phyloP scores from a whole-genome alignment of 1,140 invertebrate genomes.

The Ganaspis sp. region DNA sequence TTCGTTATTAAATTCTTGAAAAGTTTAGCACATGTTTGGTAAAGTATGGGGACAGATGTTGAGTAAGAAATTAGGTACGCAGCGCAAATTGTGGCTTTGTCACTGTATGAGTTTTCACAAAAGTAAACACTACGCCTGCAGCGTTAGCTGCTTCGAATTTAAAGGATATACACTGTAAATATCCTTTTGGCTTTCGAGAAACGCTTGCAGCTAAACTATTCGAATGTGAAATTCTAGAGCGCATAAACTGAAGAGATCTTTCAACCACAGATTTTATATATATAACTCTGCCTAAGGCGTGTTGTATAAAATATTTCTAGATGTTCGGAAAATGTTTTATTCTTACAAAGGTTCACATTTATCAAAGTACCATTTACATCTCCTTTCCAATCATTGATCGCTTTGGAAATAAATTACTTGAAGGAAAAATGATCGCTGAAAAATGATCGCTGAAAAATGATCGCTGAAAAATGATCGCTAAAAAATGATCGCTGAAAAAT shows the following conservation, averaged over 20 bases:
- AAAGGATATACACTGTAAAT: slow-evolving; percentile 21
- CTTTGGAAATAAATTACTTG: too few species aligned
- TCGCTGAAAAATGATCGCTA: too few species aligned
- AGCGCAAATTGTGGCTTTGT: background rate
- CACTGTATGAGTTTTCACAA: background rate
- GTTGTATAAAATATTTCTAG: background rate
- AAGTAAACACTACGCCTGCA: background rate
- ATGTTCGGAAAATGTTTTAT: background rate
- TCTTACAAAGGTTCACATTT: background rate
- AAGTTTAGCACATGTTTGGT: background rate
- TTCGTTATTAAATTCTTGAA: background rate
- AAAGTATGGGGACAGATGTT: background rate
- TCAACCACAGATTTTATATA: slow-evolving; percentile 10
- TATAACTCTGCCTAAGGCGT: background rate
- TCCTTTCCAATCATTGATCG: too few species aligned
- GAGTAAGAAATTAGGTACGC: background rate
- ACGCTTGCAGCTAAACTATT: slow-evolving; percentile 15
- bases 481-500: too few species aligned
- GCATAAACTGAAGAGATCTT: slow-evolving; percentile 18
- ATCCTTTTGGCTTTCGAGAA: slow-evolving; percentile 11
- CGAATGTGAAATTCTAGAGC: slow-evolving; percentile 21
- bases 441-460: too few species aligned
- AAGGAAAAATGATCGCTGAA: too few species aligned
- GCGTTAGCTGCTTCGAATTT: slow-evolving; percentile 12
- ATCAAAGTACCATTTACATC: background rate